Percentiles rank a stretch among this genome's conserved stretches.
phyloP scores from a whole-genome alignment of 1,140 invertebrate genomes.

The Drosophila melanogaster region Release_6_plus_ISO1_MT NT_037436.4:15760501-15761000 shows the following conservation, averaged over 20 bases:
- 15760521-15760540: slow-evolving; percentile 6
- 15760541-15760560: slow-evolving; percentile 34
- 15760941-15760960: too few species aligned
- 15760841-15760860: too few species aligned
- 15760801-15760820: too few species aligned
- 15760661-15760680: background rate
- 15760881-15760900: too few species aligned
- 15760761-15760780: too few species aligned
- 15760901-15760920: too few species aligned
- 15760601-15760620: slow-evolving; percentile 69
- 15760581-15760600: slow-evolving; percentile 54
- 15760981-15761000: background rate
- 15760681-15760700: slow-evolving; percentile 26
- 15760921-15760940: too few species aligned
- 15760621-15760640: slow-evolving; percentile 54
- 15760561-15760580: slow-evolving; percentile 64
- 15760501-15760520: slow-evolving; percentile 19
- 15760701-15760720: background rate
- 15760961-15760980: background rate
- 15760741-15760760: too few species aligned
- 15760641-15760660: slow-evolving; percentile 8
- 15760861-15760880: too few species aligned
- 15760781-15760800: too few species aligned
- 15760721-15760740: too few species aligned
- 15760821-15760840: too few species aligned